Base-by-base conservation (phyloP, 2,888 invertebrate species). In the Amphipoea lucens region DNA sequence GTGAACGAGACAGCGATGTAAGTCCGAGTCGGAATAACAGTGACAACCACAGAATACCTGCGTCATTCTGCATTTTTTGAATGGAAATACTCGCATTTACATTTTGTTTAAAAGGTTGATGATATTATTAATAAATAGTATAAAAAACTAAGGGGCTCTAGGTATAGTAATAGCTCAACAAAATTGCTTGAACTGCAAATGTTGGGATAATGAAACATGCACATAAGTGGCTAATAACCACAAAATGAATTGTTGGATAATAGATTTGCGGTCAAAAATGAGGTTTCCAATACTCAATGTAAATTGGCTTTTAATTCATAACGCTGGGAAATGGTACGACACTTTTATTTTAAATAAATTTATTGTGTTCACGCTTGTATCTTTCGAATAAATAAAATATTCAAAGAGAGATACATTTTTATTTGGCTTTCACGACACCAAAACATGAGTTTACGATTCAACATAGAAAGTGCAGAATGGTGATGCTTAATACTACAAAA, bases 341-440 rank as follows among this genome's bases (percentile, higher is more conserved):
- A 51, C n/a, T 17, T 71, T 66, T 4, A 73, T 81, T 48, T 62
- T 57, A 45, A 29, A 29, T 62, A 4, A n/a, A 51, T 54, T 6
- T 29, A 57, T 51, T 66, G 11, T 36, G 11, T 60, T 42, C 29
- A 51, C 7, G 48, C 5, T 48, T 48, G 65, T 40, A 20, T 23
- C 4, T 73, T 65, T 57, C 40, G 23, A 71, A 72, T 66, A 36
- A 73, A 81, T 48, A 48, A 48, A 65, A 73, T 48, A 81, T 65
- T 57, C 48, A 23, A 17, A 48, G 6, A 14, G 48, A 17, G 40
- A 65, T 73, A 40, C 0, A 42, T 66, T 82, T 81, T 82, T 82
- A 60, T 74, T 60, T 74, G 20, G 4, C 20, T 60, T 42, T 60
- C 4, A 65, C 17, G 14, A 40, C 57, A 51, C 20, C 1, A n/a